phyloP scores from a whole-genome alignment of 1,140 invertebrate species.

The Calycopis cecrops region DNA sequence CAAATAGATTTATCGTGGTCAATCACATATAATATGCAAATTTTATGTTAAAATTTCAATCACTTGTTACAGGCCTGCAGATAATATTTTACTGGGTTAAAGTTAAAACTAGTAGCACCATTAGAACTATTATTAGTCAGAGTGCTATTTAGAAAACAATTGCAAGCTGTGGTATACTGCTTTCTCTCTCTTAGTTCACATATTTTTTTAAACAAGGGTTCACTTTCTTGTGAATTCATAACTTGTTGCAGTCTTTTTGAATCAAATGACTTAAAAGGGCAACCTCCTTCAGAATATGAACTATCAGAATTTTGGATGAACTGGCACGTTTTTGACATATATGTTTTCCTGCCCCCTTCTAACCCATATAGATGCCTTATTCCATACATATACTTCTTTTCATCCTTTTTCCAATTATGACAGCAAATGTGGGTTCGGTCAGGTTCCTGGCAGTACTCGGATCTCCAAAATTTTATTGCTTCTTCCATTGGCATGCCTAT shows the following conservation, averaged over 20 bases:
- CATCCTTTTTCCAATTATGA: constrained; percentile 80
- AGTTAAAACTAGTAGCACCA: constrained; percentile 50
- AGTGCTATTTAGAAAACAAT: constrained; percentile 34
- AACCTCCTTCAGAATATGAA: constrained; percentile 76
- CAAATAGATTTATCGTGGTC: no score
- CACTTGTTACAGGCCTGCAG: neutral
- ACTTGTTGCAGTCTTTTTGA: constrained; percentile 46
- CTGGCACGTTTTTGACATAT: constrained; percentile 75
- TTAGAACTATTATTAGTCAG: constrained; percentile 14
- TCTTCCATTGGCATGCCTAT: constrained; percentile 80
- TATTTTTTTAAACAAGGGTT: constrained; percentile 39
- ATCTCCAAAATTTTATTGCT: constrained; percentile 79
- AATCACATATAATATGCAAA: no score
- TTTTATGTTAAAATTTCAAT: no score
- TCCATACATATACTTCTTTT: constrained; percentile 80
- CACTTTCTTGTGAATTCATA: constrained; percentile 24
- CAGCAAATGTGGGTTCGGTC: constrained; percentile 70
- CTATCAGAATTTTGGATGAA: constrained; percentile 67
- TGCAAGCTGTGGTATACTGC: constrained; percentile 45
- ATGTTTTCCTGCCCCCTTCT: constrained; percentile 80
- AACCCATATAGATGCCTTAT: constrained; percentile 84
- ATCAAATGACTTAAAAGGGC: constrained; percentile 78
- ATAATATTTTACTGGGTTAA: constrained; percentile 52
- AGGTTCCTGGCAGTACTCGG: constrained; percentile 78
- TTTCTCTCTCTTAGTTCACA: constrained; percentile 35